Percentiles rank a stretch among this genome's conserved stretches.
These are phyloP conservation scores for Mythimna albipuncta DNA, from an alignment of 2,888 invertebrate species.

Conservation along the genomic window DNA sequence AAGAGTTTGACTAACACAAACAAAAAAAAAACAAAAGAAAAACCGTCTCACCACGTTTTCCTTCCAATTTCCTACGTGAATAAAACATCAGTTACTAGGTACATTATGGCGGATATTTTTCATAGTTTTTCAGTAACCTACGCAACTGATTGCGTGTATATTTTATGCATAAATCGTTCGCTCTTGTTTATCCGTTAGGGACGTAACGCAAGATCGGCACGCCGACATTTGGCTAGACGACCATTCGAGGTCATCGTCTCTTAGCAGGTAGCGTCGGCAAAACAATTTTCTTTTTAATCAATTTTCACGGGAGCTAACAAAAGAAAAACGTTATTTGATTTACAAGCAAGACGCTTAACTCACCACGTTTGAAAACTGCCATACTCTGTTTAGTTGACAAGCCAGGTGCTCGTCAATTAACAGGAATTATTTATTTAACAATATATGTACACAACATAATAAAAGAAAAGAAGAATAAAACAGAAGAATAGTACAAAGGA, in stretches of 20 bases:
- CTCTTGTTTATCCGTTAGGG: constrained; percentile 76
- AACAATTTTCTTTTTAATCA: constrained; percentile 41
- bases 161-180: constrained; percentile 59
- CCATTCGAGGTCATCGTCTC: constrained; percentile 76
- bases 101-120: constrained; percentile 4
- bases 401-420: too few relatives aligned
- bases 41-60: not conserved
- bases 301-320: not conserved
- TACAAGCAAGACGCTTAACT: too few relatives aligned
- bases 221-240: constrained; percentile 87
- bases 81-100: constrained; percentile 4
- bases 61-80: not conserved
- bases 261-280: constrained; percentile 72
- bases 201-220: constrained; percentile 74
- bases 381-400: too few relatives aligned
- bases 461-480: too few relatives aligned
- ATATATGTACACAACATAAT: too few relatives aligned
- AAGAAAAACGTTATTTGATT: not conserved
- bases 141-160: constrained; percentile 55
- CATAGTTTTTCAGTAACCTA: constrained; percentile 44
- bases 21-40: constrained; percentile 1
- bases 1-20: not conserved
- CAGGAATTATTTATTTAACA: too few relatives aligned
- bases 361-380: too few relatives aligned
- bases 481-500: too few relatives aligned